phyloP scores from a whole-genome alignment of 2,113 vertebrate genomes.

The Axis porcinus region DNA sequence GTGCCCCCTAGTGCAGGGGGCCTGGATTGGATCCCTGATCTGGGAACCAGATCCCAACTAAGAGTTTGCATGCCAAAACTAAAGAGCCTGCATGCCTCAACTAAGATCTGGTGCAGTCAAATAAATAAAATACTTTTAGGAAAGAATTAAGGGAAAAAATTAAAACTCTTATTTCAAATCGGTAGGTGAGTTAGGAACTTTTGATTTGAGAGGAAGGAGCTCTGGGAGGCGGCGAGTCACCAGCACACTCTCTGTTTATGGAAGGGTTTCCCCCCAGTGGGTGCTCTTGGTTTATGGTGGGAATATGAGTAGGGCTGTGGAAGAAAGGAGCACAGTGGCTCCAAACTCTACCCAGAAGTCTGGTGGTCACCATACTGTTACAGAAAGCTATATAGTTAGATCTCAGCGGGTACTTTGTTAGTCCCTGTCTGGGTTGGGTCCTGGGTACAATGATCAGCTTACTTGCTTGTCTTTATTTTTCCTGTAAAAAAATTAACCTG shows the following conservation, averaged over 20 bases:
- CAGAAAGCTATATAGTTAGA: not conserved
- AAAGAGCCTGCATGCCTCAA: not conserved
- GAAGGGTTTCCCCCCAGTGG: not conserved
- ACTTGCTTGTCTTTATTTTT: not conserved
- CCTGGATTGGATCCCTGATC: not conserved
- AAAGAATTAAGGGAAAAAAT: not conserved
- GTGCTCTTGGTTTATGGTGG: not conserved
- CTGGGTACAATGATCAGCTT: not conserved
- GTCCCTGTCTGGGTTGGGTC: not conserved
- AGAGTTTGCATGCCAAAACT: not conserved
- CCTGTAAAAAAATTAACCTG: not conserved
- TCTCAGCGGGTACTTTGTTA: fast-evolving
- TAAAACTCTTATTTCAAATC: not conserved
- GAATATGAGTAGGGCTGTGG: not conserved
- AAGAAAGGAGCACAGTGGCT: not conserved
- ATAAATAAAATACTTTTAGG: not conserved
- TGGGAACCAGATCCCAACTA: not conserved
- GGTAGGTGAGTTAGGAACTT: not conserved
- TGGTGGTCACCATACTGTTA: not conserved
- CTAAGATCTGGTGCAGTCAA: not conserved
- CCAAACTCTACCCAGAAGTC: not conserved
- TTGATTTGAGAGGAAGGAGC: not conserved
- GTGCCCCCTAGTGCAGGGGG: fast-evolving
- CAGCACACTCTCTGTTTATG: not conserved
- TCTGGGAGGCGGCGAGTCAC: not conserved